Base-by-base conservation (phyloP, 1,140 invertebrate species). In the roundworm (Caenorhabditis elegans) region DNA sequence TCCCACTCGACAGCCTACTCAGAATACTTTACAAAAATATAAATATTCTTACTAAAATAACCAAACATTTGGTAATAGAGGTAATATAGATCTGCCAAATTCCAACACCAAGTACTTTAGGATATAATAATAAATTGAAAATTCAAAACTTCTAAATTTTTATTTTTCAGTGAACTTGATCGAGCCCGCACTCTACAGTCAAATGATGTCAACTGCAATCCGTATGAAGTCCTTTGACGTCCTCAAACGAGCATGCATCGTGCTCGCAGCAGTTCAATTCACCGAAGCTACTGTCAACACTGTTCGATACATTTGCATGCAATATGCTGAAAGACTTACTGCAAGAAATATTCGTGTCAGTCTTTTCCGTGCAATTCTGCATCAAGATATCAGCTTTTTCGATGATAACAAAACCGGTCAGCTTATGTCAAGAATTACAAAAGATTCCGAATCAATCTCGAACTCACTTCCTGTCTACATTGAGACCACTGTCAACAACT, bases 381-480 rank as follows among this genome's bases (percentile, higher is more conserved):
- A 70, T 39, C 60, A 70, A n/a, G 60, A 70, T 43, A 70, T 70
- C n/a, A 39, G 34, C 0, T 70, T 70, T 24, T 70, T 70, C n/a
- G 60, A 70, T 70, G 60, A 70, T 10, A 70, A 70, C n/a, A 70
- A 70, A 24, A 70, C 60, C 5, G 60, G 60, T 2, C 60, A 70
- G 10, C n/a, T 70, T 6, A 70, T 70, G 60, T 70, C 60, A 10
- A n/a, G 60, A 39, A 70, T 70, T 11, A 70, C 60, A 24, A 31
- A 70, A 11, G 60, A 70, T 17, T 70, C 60, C 22, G 60, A 70
- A 22, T 70, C 60, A 6, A 70, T 70, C 13, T 70, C 60, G n/a
- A 70, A 70, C 11, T 70, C 60, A 22, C 60, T 70, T 70, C 60
- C 60, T 10, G 60, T 70, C n/a, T 70, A 70, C 34, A 70, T 70